Percentiles rank a stretch among this genome's conserved stretches.
Evolutionary conservation across 2,888 invertebrate species (phyloP).

Genomic region (Drosophila rellima): DNA sequence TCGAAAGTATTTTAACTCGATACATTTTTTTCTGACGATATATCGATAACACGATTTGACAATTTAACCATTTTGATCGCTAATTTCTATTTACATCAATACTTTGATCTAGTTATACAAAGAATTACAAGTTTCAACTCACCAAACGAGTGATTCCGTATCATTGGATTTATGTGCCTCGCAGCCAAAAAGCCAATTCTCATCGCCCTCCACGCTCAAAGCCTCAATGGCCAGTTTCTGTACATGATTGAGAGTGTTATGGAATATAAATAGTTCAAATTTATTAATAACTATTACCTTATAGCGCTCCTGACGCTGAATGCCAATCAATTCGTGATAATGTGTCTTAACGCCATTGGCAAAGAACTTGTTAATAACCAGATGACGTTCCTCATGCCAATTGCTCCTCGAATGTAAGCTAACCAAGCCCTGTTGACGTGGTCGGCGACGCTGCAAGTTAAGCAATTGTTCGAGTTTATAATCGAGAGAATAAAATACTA

Average conservation of each 20-base stretch:
- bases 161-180: constrained; percentile 86
- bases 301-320: constrained; percentile 75
- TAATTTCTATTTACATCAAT: too few species aligned
- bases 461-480: background rate
- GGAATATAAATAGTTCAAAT: too few species aligned
- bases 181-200: constrained; percentile 93
- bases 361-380: constrained; percentile 81
- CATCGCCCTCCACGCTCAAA: constrained; percentile 88
- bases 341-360: constrained; percentile 73
- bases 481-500: too few species aligned
- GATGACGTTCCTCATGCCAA: constrained; percentile 87
- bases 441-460: constrained; percentile 38
- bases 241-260: background rate
- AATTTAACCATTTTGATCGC: too few species aligned
- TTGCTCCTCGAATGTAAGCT: constrained; percentile 32
- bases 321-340: constrained; percentile 81
- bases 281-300: constrained; percentile 55
- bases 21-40: too few species aligned
- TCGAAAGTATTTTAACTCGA: too few species aligned
- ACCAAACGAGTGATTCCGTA: constrained; percentile 49
- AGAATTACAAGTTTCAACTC: background rate
- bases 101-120: background rate
- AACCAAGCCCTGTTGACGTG: constrained; percentile 46
- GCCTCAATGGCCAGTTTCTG: constrained; percentile 88
- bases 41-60: too few species aligned